phyloP scores from a whole-genome alignment of 1,140 invertebrate genomes.

The Drosophila ironensis region DNA sequence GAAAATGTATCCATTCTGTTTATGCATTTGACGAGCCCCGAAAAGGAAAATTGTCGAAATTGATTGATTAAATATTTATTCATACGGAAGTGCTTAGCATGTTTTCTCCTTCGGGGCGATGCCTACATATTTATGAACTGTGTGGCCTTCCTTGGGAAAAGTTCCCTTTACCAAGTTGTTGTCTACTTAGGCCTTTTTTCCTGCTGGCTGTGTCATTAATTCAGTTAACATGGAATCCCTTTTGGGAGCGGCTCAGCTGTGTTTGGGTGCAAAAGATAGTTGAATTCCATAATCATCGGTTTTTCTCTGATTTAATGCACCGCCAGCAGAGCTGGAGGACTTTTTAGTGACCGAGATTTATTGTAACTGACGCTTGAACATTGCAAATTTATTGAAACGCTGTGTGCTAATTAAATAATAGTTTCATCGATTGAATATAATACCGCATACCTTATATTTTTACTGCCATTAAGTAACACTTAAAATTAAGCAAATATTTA shows the following conservation, averaged over 20 bases:
- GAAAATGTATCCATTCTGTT: conserved; percentile 53
- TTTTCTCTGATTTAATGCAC: too few species aligned
- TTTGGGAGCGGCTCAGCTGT: conserved; percentile 8
- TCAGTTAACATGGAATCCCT: conserved; percentile 41
- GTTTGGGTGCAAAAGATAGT: neutral
- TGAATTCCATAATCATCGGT: neutral
- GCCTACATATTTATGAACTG: conserved; percentile 46
- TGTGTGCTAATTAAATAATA: too few species aligned
- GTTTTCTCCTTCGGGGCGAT: conserved; percentile 11
- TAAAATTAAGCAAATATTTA: too few species aligned
- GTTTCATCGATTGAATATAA: too few species aligned
- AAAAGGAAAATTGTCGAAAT: conserved; percentile 63
- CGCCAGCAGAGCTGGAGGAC: too few species aligned
- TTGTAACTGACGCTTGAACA: too few species aligned
- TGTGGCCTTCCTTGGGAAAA: conserved; percentile 3
- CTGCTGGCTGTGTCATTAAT: conserved; percentile 38
- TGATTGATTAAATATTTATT: conserved; percentile 80
- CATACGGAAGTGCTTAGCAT: conserved; percentile 66
- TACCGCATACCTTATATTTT: too few species aligned
- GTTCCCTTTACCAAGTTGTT: conserved; percentile 5
- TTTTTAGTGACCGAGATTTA: too few species aligned
- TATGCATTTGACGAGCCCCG: conserved; percentile 59
- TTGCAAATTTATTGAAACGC: too few species aligned
- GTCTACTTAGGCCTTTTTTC: conserved; percentile 17
- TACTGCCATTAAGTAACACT: neutral